phyloP scores from a whole-genome alignment of 2,888 invertebrate species.

The Ennomos fuscantarius region DNA sequence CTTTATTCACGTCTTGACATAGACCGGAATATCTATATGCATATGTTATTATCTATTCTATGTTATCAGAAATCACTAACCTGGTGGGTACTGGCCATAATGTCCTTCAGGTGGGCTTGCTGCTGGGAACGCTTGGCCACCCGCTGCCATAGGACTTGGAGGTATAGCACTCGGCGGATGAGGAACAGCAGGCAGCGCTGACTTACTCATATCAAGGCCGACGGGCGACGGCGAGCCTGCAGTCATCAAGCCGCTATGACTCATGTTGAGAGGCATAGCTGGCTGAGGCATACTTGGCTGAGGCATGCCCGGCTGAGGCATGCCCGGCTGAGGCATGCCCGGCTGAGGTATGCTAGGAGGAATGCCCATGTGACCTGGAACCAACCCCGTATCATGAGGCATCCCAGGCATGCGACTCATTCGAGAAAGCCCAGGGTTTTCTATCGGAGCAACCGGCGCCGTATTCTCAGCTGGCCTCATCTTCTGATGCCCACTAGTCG shows the following conservation, averaged over 20 bases:
- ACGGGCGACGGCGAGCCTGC: constrained; percentile 51
- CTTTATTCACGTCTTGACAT: too few relatives aligned
- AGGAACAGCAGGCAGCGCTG: constrained; percentile 40
- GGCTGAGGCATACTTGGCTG: constrained; percentile 42
- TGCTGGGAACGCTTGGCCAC: constrained; percentile 57
- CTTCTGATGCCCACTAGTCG: constrained; percentile 47
- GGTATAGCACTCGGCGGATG: constrained; percentile 44
- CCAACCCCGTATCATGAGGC: constrained; percentile 8
- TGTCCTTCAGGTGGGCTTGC: constrained; percentile 63
- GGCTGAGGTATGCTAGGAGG: constrained; percentile 32
- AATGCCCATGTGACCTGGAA: constrained; percentile 6
- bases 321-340: constrained; percentile 27
- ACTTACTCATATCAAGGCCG: constrained; percentile 46
- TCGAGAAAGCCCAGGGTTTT: constrained; percentile 39
- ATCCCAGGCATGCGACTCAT: constrained; percentile 39
- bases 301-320: constrained; percentile 31
- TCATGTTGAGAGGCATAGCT: constrained; percentile 53
- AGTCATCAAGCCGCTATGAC: constrained; percentile 57
- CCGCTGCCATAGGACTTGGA: constrained; percentile 48
- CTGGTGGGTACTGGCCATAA: constrained; percentile 73
- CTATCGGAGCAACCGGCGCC: constrained; percentile 50
- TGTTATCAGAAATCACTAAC: constrained; percentile 45
- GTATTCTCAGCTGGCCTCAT: constrained; percentile 51
- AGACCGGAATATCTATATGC: too few relatives aligned
- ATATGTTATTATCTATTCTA: too few relatives aligned